A percentile compares a stretch with the other conserved stretches of the same genome.
Conservation (phyloP, 1,140 invertebrate species). For the Papilio polytes region DNA sequence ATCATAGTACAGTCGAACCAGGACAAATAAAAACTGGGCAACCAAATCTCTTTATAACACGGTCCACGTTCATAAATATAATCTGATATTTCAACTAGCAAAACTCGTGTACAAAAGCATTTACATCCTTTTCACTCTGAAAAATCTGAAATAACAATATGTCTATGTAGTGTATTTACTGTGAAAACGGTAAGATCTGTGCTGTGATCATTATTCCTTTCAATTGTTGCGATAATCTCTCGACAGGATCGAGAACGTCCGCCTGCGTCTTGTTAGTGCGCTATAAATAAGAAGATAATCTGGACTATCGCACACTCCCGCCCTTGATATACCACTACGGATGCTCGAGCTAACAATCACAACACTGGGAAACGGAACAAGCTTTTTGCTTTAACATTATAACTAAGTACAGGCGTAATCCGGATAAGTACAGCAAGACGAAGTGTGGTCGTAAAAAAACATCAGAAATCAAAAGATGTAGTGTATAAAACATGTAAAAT, state of each 20-base stretch:
- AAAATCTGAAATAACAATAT: too few relatives aligned
- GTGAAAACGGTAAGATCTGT: conserved; percentile 40
- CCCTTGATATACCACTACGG: conserved; percentile 2
- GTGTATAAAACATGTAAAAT: too few relatives aligned
- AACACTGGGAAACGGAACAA: conserved; percentile 3
- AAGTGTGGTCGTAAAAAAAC: too few relatives aligned
- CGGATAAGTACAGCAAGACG: background rate
- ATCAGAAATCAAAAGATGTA: too few relatives aligned
- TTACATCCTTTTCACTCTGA: too few relatives aligned
- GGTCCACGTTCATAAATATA: too few relatives aligned
- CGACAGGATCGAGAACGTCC: conserved; percentile 52
- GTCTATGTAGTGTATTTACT: background rate
- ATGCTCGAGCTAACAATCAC: background rate
- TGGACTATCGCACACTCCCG: conserved; percentile 42
- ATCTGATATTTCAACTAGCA: too few relatives aligned
- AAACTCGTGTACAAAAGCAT: too few relatives aligned
- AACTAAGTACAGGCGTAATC: background rate
- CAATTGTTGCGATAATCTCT: conserved; percentile 56
- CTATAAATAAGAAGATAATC: conserved; percentile 73
- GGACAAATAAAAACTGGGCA: too few relatives aligned
- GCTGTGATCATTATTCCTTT: conserved; percentile 60
- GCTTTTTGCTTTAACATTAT: background rate
- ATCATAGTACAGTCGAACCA: too few relatives aligned
- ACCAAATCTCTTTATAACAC: too few relatives aligned
- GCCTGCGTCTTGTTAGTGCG: conserved; percentile 69